phyloP scores from a whole-genome alignment of 2,888 invertebrate genomes.

The Pristionchus arcanus region DNA sequence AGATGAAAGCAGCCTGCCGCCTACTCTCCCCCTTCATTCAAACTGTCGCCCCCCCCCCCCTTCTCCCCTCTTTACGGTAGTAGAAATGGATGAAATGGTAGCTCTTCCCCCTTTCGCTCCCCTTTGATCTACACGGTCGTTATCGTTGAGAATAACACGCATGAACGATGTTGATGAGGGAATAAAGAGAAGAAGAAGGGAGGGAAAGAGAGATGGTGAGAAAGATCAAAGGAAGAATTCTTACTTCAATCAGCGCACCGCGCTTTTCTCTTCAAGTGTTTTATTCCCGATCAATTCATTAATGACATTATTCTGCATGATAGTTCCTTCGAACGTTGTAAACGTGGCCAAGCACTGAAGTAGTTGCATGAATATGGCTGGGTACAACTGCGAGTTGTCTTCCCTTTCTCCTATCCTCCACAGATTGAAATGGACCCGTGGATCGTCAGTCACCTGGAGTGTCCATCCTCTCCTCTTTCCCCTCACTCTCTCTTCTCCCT shows the following conservation, averaged over 20 bases:
- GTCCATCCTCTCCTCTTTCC: background rate
- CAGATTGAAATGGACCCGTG: slow-evolving; percentile 6
- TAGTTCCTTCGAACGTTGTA: background rate
- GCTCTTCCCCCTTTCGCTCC: background rate
- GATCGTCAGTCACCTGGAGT: background rate
- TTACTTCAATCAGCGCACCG: too few relatives aligned
- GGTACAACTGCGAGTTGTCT: background rate
- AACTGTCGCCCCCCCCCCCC: background rate
- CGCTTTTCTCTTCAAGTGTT: too few relatives aligned
- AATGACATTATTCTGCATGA: background rate
- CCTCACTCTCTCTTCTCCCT: background rate
- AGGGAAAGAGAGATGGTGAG: background rate
- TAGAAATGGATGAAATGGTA: slow-evolving; percentile 22
- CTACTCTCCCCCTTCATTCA: background rate
- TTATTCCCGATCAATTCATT: too few relatives aligned
- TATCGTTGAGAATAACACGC: background rate
- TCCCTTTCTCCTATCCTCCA: background rate
- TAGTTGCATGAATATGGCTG: background rate
- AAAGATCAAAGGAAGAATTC: background rate
- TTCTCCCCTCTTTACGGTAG: slow-evolving; percentile 36
- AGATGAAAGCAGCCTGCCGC: slow-evolving; percentile 21
- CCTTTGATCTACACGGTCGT: background rate
- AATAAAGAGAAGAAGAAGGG: background rate
- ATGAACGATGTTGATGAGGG: background rate
- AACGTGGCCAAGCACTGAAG: too few relatives aligned